A percentile compares a stretch with the other conserved stretches of the same genome.
phyloP scores from a whole-genome alignment of 2,797 vertebrate species.

The Falco cherrug region DNA sequence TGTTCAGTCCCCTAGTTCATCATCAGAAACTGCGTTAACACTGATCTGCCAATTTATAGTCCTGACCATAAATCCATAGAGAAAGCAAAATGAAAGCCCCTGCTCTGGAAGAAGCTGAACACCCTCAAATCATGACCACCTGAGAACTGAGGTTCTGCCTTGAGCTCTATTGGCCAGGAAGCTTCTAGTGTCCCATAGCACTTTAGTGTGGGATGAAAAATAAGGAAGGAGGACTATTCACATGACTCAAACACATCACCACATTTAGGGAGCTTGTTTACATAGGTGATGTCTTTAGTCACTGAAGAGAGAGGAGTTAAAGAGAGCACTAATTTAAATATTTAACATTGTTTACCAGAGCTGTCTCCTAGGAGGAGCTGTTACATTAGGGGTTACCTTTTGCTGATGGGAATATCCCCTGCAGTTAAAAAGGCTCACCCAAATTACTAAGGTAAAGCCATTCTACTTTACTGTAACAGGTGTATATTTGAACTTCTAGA shows the following conservation, averaged over 20 bases:
- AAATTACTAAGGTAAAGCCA: background rate
- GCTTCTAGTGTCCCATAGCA: background rate
- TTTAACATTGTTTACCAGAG: background rate
- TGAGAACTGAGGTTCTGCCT: background rate
- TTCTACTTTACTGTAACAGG: background rate
- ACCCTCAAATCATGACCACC: background rate
- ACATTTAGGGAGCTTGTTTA: background rate
- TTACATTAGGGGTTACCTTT: background rate
- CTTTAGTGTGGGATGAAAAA: background rate
- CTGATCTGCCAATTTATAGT: background rate
- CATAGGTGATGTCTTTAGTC: background rate
- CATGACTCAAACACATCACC: background rate
- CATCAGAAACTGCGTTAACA: background rate
- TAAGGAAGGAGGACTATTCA: background rate
- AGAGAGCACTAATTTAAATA: background rate
- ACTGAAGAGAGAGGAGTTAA: background rate
- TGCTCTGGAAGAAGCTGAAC: background rate
- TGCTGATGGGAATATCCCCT: background rate
- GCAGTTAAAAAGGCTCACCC: background rate
- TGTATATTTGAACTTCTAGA: background rate
- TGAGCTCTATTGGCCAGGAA: background rate
- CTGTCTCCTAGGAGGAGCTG: background rate
- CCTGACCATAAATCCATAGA: background rate
- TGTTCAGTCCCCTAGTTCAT: background rate
- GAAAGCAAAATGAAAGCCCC: background rate